Conservation (phyloP, 2,797 vertebrate genomes). For the Pampus argenteus region DNA sequence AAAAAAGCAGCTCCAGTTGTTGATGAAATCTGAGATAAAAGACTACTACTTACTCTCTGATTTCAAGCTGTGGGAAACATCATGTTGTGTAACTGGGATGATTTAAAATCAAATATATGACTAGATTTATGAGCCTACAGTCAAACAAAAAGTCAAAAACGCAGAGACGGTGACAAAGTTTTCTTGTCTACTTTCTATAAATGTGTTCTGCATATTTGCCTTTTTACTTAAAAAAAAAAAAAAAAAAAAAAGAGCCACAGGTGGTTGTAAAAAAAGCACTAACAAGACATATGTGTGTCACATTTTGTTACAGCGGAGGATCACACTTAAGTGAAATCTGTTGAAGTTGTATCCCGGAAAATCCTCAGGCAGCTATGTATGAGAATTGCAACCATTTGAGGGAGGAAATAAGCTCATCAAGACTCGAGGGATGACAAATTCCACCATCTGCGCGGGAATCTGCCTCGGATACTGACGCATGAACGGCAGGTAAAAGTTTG, state of each 20-base stretch:
- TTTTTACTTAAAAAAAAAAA: constrained; percentile 13
- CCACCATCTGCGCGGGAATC: constrained; percentile 58
- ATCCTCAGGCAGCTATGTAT: constrained; percentile 68
- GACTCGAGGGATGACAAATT: constrained; percentile 63
- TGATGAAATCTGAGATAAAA: constrained; percentile 48
- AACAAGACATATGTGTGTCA: constrained; percentile 69
- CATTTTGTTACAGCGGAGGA: constrained; percentile 51
- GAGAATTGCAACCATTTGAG: constrained; percentile 52
- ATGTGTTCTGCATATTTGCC: constrained; percentile 27
- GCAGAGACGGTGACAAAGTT: too few relatives aligned
- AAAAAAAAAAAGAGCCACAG: constrained; percentile 53
- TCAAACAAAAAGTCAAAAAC: too few relatives aligned
- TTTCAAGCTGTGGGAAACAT: constrained; percentile 28
- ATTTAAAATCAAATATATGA: constrained; percentile 15
- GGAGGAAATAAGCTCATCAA: constrained; percentile 64
- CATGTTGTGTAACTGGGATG: constrained; percentile 33
- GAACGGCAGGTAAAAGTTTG: constrained; percentile 36
- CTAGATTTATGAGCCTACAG: not conserved
- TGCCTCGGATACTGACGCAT: constrained; percentile 12
- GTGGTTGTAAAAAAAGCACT: constrained; percentile 38
- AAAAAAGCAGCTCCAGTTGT: constrained; percentile 23
- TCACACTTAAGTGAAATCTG: constrained; percentile 58
- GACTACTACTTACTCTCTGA: constrained; percentile 30
- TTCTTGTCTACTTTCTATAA: constrained; percentile 17
- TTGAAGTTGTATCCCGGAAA: constrained; percentile 59